A percentile compares a stretch with the other conserved stretches of the same genome.
phyloP scores from a whole-genome alignment of 2,113 vertebrate genomes.

The Camelus bactrianus region DNA sequence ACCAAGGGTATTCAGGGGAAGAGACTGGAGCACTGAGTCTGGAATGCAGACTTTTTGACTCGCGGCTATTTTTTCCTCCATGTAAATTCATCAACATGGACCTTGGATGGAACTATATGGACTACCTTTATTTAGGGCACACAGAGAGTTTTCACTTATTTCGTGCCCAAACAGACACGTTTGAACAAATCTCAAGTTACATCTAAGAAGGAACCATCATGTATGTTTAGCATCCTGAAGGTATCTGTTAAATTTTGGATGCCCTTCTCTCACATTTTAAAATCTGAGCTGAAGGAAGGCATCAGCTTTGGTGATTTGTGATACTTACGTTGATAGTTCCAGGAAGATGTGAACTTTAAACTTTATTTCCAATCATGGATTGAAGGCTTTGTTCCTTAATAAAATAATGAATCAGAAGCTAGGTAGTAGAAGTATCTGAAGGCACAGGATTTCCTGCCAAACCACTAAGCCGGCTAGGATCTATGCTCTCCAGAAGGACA shows the following conservation, averaged over 20 bases:
- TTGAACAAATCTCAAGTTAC: neutral
- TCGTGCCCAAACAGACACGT: neutral
- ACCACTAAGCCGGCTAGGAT: conserved; percentile 4
- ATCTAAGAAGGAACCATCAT: neutral
- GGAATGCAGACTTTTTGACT: neutral
- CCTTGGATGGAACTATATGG: neutral
- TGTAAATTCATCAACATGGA: neutral
- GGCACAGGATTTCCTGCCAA: conserved; percentile 4
- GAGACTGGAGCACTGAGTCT: rapidly evolving
- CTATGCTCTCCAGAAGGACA: conserved; percentile 61
- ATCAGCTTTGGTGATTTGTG: neutral
- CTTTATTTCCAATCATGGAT: neutral
- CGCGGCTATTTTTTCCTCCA: neutral
- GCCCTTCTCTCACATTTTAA: neutral
- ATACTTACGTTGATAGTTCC: neutral
- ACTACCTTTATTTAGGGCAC: neutral
- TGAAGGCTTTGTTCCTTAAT: neutral
- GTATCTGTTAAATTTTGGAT: neutral
- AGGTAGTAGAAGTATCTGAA: conserved; percentile 29
- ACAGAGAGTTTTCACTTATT: neutral
- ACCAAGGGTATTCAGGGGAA: neutral
- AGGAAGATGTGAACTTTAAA: neutral
- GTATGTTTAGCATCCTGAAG: neutral
- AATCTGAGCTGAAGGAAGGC: neutral
- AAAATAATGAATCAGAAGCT: conserved; percentile 56